Evolutionary conservation across 2,888 invertebrate species (phyloP).

Genomic region (Ormyrus nitidulus): DNA sequence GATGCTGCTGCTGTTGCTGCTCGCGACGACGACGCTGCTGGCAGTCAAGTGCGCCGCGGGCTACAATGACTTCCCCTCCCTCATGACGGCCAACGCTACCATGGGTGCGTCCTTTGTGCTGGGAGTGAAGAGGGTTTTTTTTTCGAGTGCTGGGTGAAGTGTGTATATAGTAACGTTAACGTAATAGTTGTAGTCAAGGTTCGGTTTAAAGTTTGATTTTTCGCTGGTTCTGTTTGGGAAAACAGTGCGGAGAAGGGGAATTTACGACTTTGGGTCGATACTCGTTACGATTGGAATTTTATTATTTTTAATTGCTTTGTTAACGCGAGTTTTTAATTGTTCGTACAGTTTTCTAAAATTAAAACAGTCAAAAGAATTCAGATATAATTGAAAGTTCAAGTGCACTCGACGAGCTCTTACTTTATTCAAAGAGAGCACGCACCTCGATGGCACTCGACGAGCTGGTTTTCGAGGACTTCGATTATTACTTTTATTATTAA

Average conservation of each 20-base stretch:
- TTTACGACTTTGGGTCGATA: too few species aligned
- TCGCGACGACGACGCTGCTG: background rate
- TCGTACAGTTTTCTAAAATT: too few species aligned
- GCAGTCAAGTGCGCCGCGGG: slow-evolving; percentile 32
- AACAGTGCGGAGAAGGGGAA: background rate
- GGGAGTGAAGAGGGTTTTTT: background rate
- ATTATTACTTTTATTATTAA: too few species aligned
- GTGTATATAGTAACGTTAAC: background rate
- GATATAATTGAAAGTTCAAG: too few species aligned
- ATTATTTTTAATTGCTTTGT: too few species aligned
- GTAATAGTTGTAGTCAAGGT: background rate
- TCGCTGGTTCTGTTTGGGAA: background rate
- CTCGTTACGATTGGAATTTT: too few species aligned
- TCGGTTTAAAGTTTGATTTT: background rate
- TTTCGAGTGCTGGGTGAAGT: background rate
- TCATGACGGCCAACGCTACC: slow-evolving; percentile 84
- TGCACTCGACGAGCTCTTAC: too few species aligned
- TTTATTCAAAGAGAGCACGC: too few species aligned
- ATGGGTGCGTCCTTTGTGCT: slow-evolving; percentile 78
- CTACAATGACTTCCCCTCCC: slow-evolving; percentile 82
- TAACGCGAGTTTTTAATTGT: too few species aligned
- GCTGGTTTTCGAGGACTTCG: too few species aligned
- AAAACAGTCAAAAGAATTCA: too few species aligned
- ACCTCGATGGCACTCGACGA: too few species aligned
- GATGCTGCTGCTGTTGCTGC: slow-evolving; percentile 18